These are phyloP conservation scores for Platycheirus albimanus DNA, from an alignment of 2,888 invertebrate genomes.

Conservation along the genomic window DNA sequence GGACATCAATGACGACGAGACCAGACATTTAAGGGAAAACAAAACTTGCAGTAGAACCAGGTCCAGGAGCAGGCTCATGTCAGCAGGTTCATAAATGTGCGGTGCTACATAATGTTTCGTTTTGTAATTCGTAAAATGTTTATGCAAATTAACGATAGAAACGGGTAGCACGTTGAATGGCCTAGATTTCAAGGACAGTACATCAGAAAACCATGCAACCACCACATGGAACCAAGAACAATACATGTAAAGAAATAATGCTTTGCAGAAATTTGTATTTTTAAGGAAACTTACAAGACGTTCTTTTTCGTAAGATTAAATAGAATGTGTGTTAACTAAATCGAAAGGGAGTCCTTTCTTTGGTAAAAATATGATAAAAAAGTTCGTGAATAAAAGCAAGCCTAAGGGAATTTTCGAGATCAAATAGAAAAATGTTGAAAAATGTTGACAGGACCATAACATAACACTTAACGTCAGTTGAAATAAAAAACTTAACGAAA, in stretches of 20 bases:
- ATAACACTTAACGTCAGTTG: too few relatives aligned
- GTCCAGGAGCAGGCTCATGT: conserved; percentile 31
- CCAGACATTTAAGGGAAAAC: conserved; percentile 37
- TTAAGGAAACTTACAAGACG: too few relatives aligned
- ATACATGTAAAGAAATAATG: conserved; percentile 46
- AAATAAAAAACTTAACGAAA: too few relatives aligned
- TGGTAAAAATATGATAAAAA: too few relatives aligned
- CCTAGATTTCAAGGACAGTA: conserved; percentile 62
- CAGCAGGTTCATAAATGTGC: conserved; percentile 42
- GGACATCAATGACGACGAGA: conserved; percentile 54
- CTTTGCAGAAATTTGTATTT: too few relatives aligned
- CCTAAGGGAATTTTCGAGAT: too few relatives aligned
- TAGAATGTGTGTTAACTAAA: too few relatives aligned
- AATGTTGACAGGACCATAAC: too few relatives aligned
- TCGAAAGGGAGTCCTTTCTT: too few relatives aligned
- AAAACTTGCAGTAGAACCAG: conserved; percentile 47
- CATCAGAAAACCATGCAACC: conserved; percentile 11
- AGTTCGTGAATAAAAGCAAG: too few relatives aligned
- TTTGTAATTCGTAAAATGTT: conserved; percentile 70
- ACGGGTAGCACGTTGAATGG: conserved; percentile 58
- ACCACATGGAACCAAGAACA: conserved; percentile 25
- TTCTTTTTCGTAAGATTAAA: too few relatives aligned
- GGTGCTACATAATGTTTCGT: conserved; percentile 68
- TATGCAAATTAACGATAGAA: conserved; percentile 67
- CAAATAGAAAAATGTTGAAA: too few relatives aligned